Evolutionary conservation across 2,113 vertebrate species (phyloP).

Genomic region (Nerophis lumbriciformis): DNA sequence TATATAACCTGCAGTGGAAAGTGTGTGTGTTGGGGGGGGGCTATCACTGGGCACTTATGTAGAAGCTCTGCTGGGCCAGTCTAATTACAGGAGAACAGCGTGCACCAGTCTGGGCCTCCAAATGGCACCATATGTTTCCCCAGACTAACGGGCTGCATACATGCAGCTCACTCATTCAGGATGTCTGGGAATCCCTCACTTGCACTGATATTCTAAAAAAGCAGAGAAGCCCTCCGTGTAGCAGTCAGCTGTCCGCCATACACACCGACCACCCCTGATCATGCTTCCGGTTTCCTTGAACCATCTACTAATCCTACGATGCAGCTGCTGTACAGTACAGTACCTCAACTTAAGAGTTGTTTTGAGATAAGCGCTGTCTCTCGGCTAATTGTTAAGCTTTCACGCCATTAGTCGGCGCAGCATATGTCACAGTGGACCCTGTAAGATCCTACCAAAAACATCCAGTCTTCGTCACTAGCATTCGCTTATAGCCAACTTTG

Average conservation of each 20-base stretch:
- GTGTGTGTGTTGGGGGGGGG: slow-evolving; percentile 34
- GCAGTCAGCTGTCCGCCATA: slow-evolving; percentile 45
- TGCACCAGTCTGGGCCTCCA: slow-evolving; percentile 83
- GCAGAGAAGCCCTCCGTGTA: slow-evolving; percentile 43
- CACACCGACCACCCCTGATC: slow-evolving; percentile 19
- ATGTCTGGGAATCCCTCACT: slow-evolving; percentile 69
- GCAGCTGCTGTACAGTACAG: too few species aligned
- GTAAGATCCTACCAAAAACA: too few species aligned
- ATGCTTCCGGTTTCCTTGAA: slow-evolving; percentile 17
- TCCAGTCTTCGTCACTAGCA: too few species aligned
- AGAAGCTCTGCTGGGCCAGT: slow-evolving; percentile 76
- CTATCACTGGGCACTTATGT: slow-evolving; percentile 63
- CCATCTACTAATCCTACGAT: neutral
- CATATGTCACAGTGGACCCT: too few species aligned
- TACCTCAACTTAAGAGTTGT: too few species aligned
- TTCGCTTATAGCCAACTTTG: too few species aligned
- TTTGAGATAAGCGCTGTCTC: too few species aligned
- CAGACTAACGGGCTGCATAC: slow-evolving; percentile 82
- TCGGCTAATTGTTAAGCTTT: too few species aligned
- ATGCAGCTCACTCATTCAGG: slow-evolving; percentile 74
- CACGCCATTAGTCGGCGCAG: too few species aligned
- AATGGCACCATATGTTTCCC: slow-evolving; percentile 94
- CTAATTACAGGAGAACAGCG: slow-evolving; percentile 96
- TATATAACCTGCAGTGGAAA: slow-evolving; percentile 49
- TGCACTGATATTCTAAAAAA: slow-evolving; percentile 54